Evolutionary conservation across 2,797 vertebrate species (phyloP).

Genomic region (Anabacerthia variegaticeps): DNA sequence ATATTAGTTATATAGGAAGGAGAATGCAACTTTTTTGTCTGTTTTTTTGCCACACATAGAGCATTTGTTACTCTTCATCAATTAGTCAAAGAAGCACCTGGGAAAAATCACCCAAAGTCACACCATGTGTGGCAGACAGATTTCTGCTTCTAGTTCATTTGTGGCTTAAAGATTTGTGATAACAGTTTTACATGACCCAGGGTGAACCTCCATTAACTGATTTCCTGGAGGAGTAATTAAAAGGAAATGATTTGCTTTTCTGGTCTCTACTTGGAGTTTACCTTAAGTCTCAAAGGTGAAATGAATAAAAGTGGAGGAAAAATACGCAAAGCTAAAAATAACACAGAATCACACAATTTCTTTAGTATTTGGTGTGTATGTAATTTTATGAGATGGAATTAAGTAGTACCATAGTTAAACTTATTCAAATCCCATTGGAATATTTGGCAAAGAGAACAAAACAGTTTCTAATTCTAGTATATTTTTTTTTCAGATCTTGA

Average conservation of each 20-base stretch:
- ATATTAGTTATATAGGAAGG: neutral
- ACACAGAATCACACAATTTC: conserved; percentile 46
- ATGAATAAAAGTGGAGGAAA: conserved; percentile 60
- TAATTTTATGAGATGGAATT: conserved; percentile 60
- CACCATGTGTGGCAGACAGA: conserved; percentile 7
- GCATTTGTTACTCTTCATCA: conserved; percentile 35
- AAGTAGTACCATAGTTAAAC: conserved; percentile 13
- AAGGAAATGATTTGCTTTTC: conserved; percentile 73
- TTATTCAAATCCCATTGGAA: conserved; percentile 6
- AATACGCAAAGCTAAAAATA: conserved; percentile 55
- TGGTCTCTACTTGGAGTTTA: conserved; percentile 55
- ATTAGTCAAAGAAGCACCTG: conserved; percentile 24
- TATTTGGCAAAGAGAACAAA: conserved; percentile 16
- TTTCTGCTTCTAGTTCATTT: conserved; percentile 31
- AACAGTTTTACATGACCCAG: conserved; percentile 61
- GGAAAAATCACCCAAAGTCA: conserved; percentile 14
- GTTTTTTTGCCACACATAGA: neutral
- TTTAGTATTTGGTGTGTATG: neutral
- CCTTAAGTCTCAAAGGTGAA: conserved; percentile 57
- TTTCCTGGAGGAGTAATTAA: conserved; percentile 74
- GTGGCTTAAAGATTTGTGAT: conserved; percentile 65
- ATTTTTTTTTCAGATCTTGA: neutral
- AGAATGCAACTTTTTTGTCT: neutral
- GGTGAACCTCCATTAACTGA: conserved; percentile 60
- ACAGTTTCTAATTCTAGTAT: neutral